These are phyloP conservation scores for Eupelmus urozonus DNA, from an alignment of 2,888 invertebrate species.

Conservation along the genomic window DNA sequence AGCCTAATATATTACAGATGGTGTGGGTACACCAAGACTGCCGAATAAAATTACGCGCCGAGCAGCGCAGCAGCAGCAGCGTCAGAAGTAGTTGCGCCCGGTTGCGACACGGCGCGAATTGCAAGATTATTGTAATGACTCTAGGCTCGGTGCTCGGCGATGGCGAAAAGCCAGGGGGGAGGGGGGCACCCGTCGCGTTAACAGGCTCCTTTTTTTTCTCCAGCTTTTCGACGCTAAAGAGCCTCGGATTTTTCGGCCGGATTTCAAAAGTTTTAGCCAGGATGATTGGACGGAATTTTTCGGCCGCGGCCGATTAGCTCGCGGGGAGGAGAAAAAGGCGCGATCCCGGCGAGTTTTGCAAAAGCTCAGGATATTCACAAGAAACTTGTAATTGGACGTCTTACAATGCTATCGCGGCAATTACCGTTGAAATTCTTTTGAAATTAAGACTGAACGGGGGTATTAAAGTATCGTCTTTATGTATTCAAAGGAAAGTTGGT, in stretches of 20 bases:
- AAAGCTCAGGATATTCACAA: neutral
- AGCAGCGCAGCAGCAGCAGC: too few relatives aligned
- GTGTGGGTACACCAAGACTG: neutral
- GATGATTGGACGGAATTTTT: slow-evolving; percentile 42
- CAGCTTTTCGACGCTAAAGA: neutral
- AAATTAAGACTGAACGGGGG: slow-evolving; percentile 48
- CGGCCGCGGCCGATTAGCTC: neutral
- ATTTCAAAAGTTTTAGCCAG: slow-evolving; percentile 35
- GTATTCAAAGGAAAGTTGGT: slow-evolving; percentile 18
- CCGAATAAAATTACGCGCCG: slow-evolving; percentile 26
- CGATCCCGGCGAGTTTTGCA: slow-evolving; percentile 3
- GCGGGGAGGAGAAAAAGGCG: neutral
- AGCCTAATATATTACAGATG: slow-evolving; percentile 5
- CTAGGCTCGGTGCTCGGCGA: slow-evolving; percentile 5
- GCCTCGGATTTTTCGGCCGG: neutral
- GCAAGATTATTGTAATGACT: slow-evolving; percentile 54
- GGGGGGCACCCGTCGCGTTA: neutral
- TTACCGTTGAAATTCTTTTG: slow-evolving; percentile 34
- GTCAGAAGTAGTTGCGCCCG: slow-evolving; percentile 8
- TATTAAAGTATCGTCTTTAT: slow-evolving; percentile 44
- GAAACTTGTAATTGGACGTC: slow-evolving; percentile 23
- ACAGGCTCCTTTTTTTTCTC: neutral
- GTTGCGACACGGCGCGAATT: slow-evolving; percentile 50
- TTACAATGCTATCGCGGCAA: slow-evolving; percentile 17
- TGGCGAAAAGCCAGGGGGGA: slow-evolving; percentile 35